These are phyloP conservation scores for Coregonus ussuriensis DNA, from an alignment of 2,797 vertebrate genomes.

Conservation along the genomic window DNA sequence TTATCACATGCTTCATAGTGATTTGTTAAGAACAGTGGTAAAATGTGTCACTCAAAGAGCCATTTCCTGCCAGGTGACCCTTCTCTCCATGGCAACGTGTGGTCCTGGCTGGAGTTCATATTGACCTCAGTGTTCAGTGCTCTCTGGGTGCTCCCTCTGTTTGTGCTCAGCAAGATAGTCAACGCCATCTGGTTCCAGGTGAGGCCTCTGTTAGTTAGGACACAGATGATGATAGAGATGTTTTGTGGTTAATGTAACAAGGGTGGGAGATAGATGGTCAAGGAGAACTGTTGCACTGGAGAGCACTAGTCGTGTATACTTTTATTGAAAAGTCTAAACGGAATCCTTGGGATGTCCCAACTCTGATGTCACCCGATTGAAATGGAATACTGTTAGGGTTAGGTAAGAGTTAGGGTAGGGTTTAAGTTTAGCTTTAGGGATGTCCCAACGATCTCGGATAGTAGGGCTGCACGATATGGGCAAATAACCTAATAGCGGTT, in stretches of 20 bases:
- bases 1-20: not conserved
- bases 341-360: too few relatives aligned
- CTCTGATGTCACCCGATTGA: too few relatives aligned
- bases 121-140: constrained; percentile 95
- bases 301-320: not conserved
- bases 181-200: constrained; percentile 99
- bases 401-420: too few relatives aligned
- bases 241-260: not conserved
- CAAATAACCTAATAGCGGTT: too few relatives aligned
- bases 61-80: constrained; percentile 84
- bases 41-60: constrained; percentile 21
- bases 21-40: not conserved
- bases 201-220: constrained; percentile 32
- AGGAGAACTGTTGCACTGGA: not conserved
- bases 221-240: not conserved
- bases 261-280: not conserved
- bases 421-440: too few relatives aligned
- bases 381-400: not conserved
- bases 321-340: too few relatives aligned
- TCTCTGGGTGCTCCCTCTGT: constrained; percentile 96
- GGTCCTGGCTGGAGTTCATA: constrained; percentile 97
- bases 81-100: constrained; percentile 92
- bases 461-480: too few relatives aligned
- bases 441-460: too few relatives aligned
- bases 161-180: constrained; percentile 98